These are phyloP conservation scores for Lampropteryx suffumata DNA, from an alignment of 2,888 invertebrate genomes.

Conservation along the genomic window DNA sequence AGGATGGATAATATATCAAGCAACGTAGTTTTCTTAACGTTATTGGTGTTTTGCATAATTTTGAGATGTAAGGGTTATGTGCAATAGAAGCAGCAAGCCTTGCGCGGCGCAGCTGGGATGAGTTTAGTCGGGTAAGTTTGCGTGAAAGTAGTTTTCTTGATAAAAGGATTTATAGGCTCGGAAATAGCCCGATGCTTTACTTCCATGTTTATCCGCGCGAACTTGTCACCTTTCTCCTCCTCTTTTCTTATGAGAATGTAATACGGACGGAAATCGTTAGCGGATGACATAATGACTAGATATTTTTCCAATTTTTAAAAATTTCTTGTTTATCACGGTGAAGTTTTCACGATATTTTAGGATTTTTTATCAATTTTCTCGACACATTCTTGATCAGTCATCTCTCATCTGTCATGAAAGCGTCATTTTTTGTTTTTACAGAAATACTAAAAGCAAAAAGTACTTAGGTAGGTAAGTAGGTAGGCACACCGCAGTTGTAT, in stretches of 20 bases:
- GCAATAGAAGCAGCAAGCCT: constrained; percentile 65
- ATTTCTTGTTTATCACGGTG: no score
- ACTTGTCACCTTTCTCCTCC: constrained; percentile 73
- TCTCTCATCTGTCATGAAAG: background rate
- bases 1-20: constrained; percentile 10
- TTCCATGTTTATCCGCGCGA: constrained; percentile 69
- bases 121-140: constrained; percentile 69
- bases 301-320: constrained; percentile 23
- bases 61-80: constrained; percentile 35
- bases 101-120: constrained; percentile 66
- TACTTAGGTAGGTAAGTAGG: no score
- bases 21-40: constrained; percentile 5
- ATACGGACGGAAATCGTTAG: constrained; percentile 69
- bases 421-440: no score
- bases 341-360: constrained; percentile 9
- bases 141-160: constrained; percentile 57
- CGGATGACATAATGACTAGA: constrained; percentile 50
- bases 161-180: constrained; percentile 63
- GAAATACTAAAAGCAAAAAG: no score
- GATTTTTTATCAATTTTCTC: background rate
- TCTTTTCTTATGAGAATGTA: constrained; percentile 67
- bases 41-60: constrained; percentile 5
- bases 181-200: constrained; percentile 53
- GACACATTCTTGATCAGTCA: background rate
- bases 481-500: no score